Conservation (phyloP, 2,888 invertebrate genomes). For the Junonia oenone region DNA sequence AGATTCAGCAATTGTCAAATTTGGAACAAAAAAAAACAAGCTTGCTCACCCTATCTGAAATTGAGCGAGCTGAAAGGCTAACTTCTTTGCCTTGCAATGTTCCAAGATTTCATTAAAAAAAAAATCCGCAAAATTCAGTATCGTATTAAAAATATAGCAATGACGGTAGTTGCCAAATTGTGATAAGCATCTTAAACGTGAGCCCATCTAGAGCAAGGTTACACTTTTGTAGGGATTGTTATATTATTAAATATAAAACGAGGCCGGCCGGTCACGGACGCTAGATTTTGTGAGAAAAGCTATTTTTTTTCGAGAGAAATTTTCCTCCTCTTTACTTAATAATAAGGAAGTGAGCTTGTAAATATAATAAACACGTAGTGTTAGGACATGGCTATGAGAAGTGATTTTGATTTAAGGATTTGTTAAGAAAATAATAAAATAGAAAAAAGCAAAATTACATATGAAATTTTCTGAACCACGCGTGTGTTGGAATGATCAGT, state of each 20-base stretch:
- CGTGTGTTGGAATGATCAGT: too few relatives aligned
- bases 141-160: neutral
- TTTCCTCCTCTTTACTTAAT: neutral
- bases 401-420: too few relatives aligned
- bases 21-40: too few relatives aligned
- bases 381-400: too few relatives aligned
- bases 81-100: too few relatives aligned
- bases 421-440: too few relatives aligned
- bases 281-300: neutral
- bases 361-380: too few relatives aligned
- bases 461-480: too few relatives aligned
- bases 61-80: too few relatives aligned
- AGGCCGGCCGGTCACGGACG: conserved; percentile 4
- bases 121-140: neutral
- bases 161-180: neutral
- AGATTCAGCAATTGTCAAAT: too few relatives aligned
- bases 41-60: too few relatives aligned
- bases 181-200: conserved; percentile 1
- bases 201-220: conserved; percentile 8
- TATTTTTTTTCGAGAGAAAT: neutral
- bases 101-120: neutral
- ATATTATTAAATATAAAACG: conserved; percentile 14
- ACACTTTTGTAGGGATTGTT: conserved; percentile 12
- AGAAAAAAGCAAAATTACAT: too few relatives aligned
- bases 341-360: neutral